Evolutionary conservation across 2,113 vertebrate species (phyloP).

Genomic region (Megaleporinus macrocephalus): DNA sequence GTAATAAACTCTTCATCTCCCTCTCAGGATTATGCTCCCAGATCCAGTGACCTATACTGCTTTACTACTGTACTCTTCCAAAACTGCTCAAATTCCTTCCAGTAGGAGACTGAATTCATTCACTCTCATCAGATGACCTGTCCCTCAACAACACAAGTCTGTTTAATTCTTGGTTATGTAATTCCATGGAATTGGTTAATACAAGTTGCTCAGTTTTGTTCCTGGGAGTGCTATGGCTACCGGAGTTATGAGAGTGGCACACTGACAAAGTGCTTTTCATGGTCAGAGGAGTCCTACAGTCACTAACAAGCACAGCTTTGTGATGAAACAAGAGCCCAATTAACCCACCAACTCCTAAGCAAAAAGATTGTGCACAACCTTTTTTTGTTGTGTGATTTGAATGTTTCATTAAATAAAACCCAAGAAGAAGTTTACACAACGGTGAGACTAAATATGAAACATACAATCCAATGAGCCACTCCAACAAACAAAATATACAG

Average conservation of each 20-base stretch:
- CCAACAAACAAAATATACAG: no score
- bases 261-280: slow-evolving; percentile 48
- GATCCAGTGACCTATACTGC: neutral
- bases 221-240: neutral
- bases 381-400: no score
- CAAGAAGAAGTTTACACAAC: no score
- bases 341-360: neutral
- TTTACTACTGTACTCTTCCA: neutral
- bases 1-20: neutral
- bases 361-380: no score
- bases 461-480: no score
- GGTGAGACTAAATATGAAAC: no score
- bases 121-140: neutral
- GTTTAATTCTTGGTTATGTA: slow-evolving; percentile 30
- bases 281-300: neutral
- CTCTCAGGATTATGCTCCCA: neutral
- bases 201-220: slow-evolving; percentile 13
- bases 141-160: slow-evolving; percentile 8
- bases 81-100: neutral
- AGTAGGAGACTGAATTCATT: neutral
- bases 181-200: slow-evolving; percentile 48
- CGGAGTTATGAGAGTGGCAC: slow-evolving; percentile 9
- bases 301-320: slow-evolving; percentile 51
- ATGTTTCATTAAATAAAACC: neutral
- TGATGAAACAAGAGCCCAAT: slow-evolving; percentile 42